phyloP scores from a whole-genome alignment of 2,888 invertebrate species.

The Zele albiditarsus region DNA sequence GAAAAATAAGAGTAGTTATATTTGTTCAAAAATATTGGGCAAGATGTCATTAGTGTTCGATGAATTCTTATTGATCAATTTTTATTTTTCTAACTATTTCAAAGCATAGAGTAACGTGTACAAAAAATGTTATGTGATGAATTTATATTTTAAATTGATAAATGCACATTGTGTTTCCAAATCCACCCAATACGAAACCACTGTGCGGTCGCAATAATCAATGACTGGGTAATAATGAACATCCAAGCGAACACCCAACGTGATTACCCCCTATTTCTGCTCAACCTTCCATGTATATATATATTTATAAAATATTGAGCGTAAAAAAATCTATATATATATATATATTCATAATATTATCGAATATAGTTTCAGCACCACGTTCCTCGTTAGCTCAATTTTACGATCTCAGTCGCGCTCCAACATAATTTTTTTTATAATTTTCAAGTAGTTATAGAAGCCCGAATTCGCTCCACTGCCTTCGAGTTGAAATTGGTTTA shows the following conservation, averaged over 20 bases:
- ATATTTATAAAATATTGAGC: slow-evolving; percentile 49
- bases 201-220: slow-evolving; percentile 61
- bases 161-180: too few relatives aligned
- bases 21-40: not conserved
- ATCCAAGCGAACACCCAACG: slow-evolving; percentile 54
- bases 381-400: slow-evolving; percentile 67
- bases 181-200: slow-evolving; percentile 43
- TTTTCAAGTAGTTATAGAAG: slow-evolving; percentile 50
- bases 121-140: too few relatives aligned
- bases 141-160: too few relatives aligned
- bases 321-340: not conserved
- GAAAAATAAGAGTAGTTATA: not conserved
- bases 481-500: slow-evolving; percentile 17
- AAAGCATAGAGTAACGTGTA: not conserved
- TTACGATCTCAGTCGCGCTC: slow-evolving; percentile 60
- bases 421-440: slow-evolving; percentile 55
- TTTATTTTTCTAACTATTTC: not conserved
- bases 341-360: slow-evolving; percentile 50
- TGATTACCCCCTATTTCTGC: slow-evolving; percentile 57
- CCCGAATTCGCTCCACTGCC: slow-evolving; percentile 11
- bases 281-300: slow-evolving; percentile 47
- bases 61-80: not conserved
- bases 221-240: slow-evolving; percentile 61
- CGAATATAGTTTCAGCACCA: slow-evolving; percentile 33
- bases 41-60: not conserved